Evolutionary conservation across 2,113 vertebrate species (phyloP), one percentile per base, ranked within the genome.

Genomic region (Hippopotamus amphibius): DNA sequence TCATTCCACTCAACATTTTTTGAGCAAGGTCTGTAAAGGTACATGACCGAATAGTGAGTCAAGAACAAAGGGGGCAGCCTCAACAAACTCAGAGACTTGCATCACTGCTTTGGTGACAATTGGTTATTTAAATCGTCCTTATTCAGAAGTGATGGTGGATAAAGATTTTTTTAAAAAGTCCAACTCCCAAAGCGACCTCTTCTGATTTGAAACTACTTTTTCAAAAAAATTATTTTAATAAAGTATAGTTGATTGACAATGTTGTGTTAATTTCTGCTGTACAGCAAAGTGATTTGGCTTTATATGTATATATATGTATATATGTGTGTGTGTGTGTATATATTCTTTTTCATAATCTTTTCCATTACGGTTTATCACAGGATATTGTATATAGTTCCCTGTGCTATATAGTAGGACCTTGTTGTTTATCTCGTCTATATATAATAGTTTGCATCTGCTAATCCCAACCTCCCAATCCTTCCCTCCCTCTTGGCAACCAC

Each of bases 51-150:
- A 55, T 12, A 85, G 22, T 4, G 13, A 96, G 14, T 71, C 68
- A 61, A 87, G 59, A 85, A 48, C 63, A 89, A 95, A 41, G 43
- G 7, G 24, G 46, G 6, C 11, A 21, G 61, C 13, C 48, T 85
- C 16, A 84, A 71, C 46, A 80, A 33, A 94, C 59, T 66, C 22
- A 77, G 94, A 88, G 87, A 68, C 22, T 61, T 80, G 7, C 26
- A 37, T 69, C 74, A 79, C 24, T 53, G n/a, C 16, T 61, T 66
- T 88, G 41, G 37, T 84, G 46, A 68, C 80, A 90, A 43, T 28
- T 83, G 69, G 43, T 48, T 91, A 80, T 19, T 91, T 89, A 79
- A 93, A 74, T 71, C 69, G 24, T 55, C 74, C 71, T 96, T 89
- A 69, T 50, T 84, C 50, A 81, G 86, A 81, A 10, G 41, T 50